Evolutionary conservation across 2,113 vertebrate genomes (phyloP).

Genomic region (Mobula hypostoma): DNA sequence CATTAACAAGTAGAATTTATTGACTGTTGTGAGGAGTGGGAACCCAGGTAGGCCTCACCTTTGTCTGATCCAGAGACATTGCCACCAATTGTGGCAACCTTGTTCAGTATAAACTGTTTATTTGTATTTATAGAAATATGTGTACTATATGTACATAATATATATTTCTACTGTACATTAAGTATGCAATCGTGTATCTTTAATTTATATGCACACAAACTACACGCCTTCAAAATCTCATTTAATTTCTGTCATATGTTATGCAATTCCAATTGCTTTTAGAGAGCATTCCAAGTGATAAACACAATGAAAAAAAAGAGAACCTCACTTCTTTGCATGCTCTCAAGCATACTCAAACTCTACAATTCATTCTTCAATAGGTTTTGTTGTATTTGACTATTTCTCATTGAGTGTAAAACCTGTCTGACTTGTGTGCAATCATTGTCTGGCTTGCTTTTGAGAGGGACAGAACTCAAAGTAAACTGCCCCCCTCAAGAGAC

Average conservation of each 20-base stretch:
- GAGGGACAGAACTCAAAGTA: neutral
- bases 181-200: too few species aligned
- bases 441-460: neutral
- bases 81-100: neutral
- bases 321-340: neutral
- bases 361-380: slow-evolving; percentile 26
- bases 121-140: neutral
- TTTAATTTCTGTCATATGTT: neutral
- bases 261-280: neutral
- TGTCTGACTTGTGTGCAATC: neutral
- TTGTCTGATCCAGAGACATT: neutral
- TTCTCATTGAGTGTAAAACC: neutral
- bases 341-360: neutral
- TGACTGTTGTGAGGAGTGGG: neutral
- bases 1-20: too few species aligned
- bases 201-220: neutral
- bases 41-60: neutral
- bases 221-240: neutral
- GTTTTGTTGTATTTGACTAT: slow-evolving; percentile 1
- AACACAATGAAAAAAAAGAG: neutral
- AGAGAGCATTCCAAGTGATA: neutral
- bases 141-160: too few species aligned
- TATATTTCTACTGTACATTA: too few species aligned
- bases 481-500: slow-evolving; percentile 25
- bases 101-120: neutral